Evolutionary conservation across 2,888 invertebrate genomes (phyloP).

Genomic region (Oeneis ivallda): DNA sequence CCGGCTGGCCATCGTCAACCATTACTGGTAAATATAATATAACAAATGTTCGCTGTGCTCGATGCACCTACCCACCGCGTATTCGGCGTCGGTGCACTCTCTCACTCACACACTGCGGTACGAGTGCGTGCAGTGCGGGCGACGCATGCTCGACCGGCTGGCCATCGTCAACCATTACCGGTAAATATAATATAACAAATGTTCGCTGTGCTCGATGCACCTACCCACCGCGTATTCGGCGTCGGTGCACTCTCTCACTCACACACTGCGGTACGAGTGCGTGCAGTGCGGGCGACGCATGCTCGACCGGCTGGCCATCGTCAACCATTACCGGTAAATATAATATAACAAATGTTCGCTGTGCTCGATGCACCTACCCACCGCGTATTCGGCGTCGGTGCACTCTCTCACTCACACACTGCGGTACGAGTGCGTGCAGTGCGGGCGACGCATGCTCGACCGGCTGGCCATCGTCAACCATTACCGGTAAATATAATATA

Average conservation of each 20-base stretch:
- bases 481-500: constrained; percentile 53
- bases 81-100: constrained; percentile 64
- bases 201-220: constrained; percentile 63
- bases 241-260: constrained; percentile 63
- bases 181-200: constrained; percentile 46
- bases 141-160: constrained; percentile 61
- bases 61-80: constrained; percentile 64
- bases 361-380: constrained; percentile 66
- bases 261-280: constrained; percentile 68
- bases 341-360: too few relatives aligned
- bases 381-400: constrained; percentile 61
- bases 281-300: constrained; percentile 58
- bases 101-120: constrained; percentile 66
- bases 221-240: constrained; percentile 65
- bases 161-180: constrained; percentile 68
- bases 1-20: constrained; percentile 61
- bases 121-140: constrained; percentile 61
- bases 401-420: constrained; percentile 66
- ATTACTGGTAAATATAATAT: constrained; percentile 55
- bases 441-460: constrained; percentile 64
- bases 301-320: constrained; percentile 62
- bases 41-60: too few relatives aligned
- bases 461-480: constrained; percentile 63
- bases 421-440: constrained; percentile 62
- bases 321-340: constrained; percentile 63